Percentiles rank a stretch among this genome's conserved stretches.
phyloP scores from a whole-genome alignment of 1,140 invertebrate genomes.

The Caenorhabditis latens region DNA sequence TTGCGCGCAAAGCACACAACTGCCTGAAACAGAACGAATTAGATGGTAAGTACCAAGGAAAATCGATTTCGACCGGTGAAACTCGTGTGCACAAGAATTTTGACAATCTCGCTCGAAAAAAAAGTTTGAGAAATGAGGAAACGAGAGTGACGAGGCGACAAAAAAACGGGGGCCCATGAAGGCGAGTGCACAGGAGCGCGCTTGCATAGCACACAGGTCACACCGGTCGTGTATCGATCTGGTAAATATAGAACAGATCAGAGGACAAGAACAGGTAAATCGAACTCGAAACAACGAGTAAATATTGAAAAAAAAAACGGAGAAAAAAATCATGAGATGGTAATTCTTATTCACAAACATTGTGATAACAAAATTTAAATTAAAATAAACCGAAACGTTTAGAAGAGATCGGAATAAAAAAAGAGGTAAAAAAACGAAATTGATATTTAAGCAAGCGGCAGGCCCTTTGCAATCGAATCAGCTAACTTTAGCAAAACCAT shows the following conservation, averaged over 20 bases:
- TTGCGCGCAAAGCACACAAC: conserved; percentile 54
- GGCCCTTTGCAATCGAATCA: conserved; percentile 18
- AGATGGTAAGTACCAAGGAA: background rate
- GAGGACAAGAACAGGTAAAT: background rate
- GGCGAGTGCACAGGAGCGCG: background rate
- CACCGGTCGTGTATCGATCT: conserved; percentile 8
- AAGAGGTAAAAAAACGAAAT: background rate
- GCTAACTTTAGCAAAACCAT: conserved; percentile 32
- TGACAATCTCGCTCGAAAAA: background rate
- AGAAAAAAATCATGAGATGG: background rate
- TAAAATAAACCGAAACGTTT: background rate
- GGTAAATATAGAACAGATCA: background rate
- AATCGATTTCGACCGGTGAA: conserved; percentile 12
- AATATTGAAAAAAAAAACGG: background rate
- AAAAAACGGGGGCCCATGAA: background rate
- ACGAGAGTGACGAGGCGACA: background rate
- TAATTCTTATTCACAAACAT: background rate
- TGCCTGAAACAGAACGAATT: background rate
- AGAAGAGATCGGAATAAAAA: background rate
- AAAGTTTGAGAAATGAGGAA: background rate
- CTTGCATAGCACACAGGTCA: conserved; percentile 29
- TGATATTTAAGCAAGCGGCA: background rate
- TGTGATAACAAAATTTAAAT: background rate
- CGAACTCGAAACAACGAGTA: conserved; percentile 4
- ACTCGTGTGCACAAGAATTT: too few species aligned